Evolutionary conservation across 2,113 vertebrate species (phyloP), one percentile per base, ranked within the genome.

Genomic region (Hippotragus niger): DNA sequence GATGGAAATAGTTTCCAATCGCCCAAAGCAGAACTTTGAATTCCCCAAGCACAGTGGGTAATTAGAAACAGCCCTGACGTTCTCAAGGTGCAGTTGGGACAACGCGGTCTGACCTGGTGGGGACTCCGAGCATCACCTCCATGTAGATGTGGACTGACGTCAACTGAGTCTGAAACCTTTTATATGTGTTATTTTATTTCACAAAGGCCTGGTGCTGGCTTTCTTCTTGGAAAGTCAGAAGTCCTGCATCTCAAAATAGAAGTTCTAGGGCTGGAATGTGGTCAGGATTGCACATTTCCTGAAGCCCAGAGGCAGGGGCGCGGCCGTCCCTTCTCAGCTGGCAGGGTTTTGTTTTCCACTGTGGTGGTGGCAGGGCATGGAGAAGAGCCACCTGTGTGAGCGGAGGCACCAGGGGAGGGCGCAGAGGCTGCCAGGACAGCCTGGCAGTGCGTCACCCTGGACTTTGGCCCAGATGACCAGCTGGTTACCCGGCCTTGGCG

Each of bases 1-100:
- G 52, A 93, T 11, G 23, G 97, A 98, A 88, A 90, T 95, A 97
- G 98, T 94, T 97, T 95, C 94, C 76, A 58, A 78, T 94, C 89
- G 57, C 91, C 97, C 97, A 87, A 85, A 98, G 98, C 64, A 98
- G 90, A 93, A 19, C 27, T 47, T 8, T 80, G 31, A 96, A 90
- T 82, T 97, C 98, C 90, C 96, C 14, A 91, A 90, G 95, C 91
- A 76, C 60, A 94, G 87, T 92, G 81, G 95, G 93, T 97, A 97
- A 98, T 95, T 90, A 98, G 97, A 96, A 97, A 95, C 93, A 95
- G 74, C 80, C 91, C 96, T 91, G 90, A 93, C 88, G 16, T 57
- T 91, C 96, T 95, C 57, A 33, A 92, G 96, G 90, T 33, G 52
- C 50, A 25, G 7, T 33, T 43, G 78, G 62, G 71, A 92, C 88